phyloP scores from a whole-genome alignment of 2,888 invertebrate genomes.

The Lypha dubia region DNA sequence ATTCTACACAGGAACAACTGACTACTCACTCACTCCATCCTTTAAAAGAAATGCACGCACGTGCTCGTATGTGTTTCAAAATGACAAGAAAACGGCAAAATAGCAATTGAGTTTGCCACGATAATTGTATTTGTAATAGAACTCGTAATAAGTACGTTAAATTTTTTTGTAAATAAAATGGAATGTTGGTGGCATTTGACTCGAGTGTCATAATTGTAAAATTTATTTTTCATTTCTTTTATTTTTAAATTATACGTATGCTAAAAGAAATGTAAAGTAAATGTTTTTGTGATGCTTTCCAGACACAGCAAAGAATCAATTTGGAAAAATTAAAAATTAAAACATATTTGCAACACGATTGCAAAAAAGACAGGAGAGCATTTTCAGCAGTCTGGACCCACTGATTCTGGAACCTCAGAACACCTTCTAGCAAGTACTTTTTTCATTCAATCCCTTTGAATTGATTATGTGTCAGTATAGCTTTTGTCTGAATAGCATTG shows the following conservation, averaged over 20 bases:
- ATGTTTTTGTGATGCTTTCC: not conserved
- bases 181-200: constrained; percentile 67
- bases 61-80: constrained; percentile 1
- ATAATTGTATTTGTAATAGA: constrained; percentile 56
- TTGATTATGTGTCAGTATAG: too few relatives aligned
- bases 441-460: too few relatives aligned
- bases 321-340: not conserved
- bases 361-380: too few relatives aligned
- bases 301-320: constrained; percentile 34
- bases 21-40: too few relatives aligned
- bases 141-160: constrained; percentile 51
- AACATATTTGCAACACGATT: too few relatives aligned
- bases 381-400: too few relatives aligned
- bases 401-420: too few relatives aligned
- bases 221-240: constrained; percentile 26
- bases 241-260: constrained; percentile 21
- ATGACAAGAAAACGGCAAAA: constrained; percentile 22
- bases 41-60: not conserved
- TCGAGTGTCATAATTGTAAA: constrained; percentile 67
- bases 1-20: not conserved
- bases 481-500: too few relatives aligned
- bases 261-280: constrained; percentile 7
- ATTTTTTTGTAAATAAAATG: constrained; percentile 54
- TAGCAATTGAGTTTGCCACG: constrained; percentile 26
- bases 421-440: too few relatives aligned